A percentile compares a stretch with the other conserved stretches of the same genome.
Evolutionary conservation across 2,113 vertebrate species (phyloP).

Genomic region (Oreocharis arfaki): DNA sequence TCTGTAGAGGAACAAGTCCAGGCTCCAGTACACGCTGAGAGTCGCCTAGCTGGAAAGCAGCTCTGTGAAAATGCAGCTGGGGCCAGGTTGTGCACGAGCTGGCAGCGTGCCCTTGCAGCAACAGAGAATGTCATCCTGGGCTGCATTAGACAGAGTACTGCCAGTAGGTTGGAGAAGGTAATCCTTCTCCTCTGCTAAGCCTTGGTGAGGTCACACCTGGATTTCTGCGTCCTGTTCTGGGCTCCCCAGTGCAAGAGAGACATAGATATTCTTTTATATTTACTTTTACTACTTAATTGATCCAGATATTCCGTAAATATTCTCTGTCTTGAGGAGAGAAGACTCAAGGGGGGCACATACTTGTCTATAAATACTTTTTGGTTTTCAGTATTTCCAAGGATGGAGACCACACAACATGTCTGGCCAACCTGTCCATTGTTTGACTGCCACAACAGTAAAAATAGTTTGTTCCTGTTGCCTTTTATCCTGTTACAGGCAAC

Average conservation of each 20-base stretch:
- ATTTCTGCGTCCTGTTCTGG: neutral
- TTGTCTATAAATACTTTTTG: neutral
- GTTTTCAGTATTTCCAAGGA: neutral
- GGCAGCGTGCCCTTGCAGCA: neutral
- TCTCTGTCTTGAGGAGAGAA: neutral
- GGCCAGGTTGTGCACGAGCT: neutral
- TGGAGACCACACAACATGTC: neutral
- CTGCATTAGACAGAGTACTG: neutral
- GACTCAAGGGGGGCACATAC: neutral
- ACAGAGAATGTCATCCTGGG: neutral
- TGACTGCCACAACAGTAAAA: neutral
- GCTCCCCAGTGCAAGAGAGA: neutral
- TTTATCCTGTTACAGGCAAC: neutral
- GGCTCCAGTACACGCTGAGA: neutral
- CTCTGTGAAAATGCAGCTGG: neutral
- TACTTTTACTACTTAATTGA: neutral
- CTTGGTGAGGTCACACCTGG: neutral
- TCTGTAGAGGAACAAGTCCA: neutral
- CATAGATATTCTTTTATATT: neutral
- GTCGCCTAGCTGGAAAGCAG: neutral
- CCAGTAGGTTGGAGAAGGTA: neutral
- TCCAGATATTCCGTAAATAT: neutral
- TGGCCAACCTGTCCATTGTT: neutral
- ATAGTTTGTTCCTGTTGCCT: neutral
- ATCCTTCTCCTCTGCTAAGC: neutral